Evolutionary conservation across 2,797 vertebrate species (phyloP), one percentile per base, ranked within the genome.

Genomic region (Nyctalus aviator): DNA sequence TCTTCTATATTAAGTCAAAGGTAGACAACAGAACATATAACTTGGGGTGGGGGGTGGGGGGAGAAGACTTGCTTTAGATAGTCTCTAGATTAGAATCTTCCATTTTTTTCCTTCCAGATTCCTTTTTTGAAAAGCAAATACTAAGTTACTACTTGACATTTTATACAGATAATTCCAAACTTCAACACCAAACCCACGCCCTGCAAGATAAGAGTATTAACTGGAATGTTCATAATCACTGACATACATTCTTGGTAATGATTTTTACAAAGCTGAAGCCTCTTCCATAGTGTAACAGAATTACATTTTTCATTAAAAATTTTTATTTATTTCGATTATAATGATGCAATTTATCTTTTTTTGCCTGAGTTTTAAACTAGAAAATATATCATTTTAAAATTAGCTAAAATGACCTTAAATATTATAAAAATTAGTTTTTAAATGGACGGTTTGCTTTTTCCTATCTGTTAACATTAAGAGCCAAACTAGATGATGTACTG

Each of bases 101-200:
- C 25, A 75, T 41, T 84, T 91, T 59, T 55, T 78, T n/a, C 30
- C 83, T 76, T 88, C 55, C 79, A 41, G 13, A 9, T 81, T 91
- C 10, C 37, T 79, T 92, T 88, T 76, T 44, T 18, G 37, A 66
- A 85, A 72, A 90, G 41, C 17, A 91, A 94, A 89, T 72, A 44
- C 53, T 87, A 48, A 21, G 20, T 62, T 79, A 62, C 41, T 83
- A 15, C 92, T 84, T 92, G 41, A 85, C 13, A 25, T 90, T 75
- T 92, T 88, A 90, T 59, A 92, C 8, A 71, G 37, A 27, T 73
- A 90, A 92, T 83, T 66, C 44, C 66, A 79, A 84, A 88, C 41
- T 83, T 79, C 50, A 90, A 90, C 89, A 75, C 21, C n/a, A 91
- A 94, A 78, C 84, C 18, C 11, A 90, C 48, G 44, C 27, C 12